Evolutionary conservation across 2,113 vertebrate species (phyloP), one percentile per base, ranked within the genome.

Genomic region (Neodon shergylaensis): DNA sequence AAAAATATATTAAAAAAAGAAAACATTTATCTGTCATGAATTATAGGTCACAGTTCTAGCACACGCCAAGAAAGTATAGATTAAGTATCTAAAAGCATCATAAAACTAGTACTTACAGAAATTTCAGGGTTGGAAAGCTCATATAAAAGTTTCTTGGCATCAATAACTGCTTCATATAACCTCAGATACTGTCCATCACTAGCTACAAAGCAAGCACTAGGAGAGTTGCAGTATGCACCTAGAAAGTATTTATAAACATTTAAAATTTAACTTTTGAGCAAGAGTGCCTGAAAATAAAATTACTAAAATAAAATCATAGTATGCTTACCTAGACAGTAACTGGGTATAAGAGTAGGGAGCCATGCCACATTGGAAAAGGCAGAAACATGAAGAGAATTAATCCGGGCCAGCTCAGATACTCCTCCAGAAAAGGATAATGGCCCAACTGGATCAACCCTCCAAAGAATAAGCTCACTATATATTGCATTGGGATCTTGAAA

Each of bases 391-490:
- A 99, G 99, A 44, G 99, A 99, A 98, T 99, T 99, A 97, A 99
- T 99, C 97, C 99, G 98, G 78, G 99, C 99, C 90, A 99, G 99
- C 98, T 99, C 99, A 4, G 99, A 99, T 91, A 99, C 99, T 36
- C 99, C 99, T 61, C 99, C 99, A 94, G 99, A 99, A 97, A 99
- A 99, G 73, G 99, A 99, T 49, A 99, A 97, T 1, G 99, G 99
- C 4, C 99, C 99, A n/a, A 99, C 99, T 10, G 99, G 99, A 98
- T 99, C 99, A 93, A 99, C 99, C 95, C 99, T 98, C 99, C 99
- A 99, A 92, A 99, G 99, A 98, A 99, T 99, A 97, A 99, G 99
- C 97, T 99, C 99, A 97, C 99, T 99, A 98, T 99, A 99, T 98
- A 99, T 99, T 0, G 99, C 99, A 39, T 97, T 99, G 82, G 99